Evolutionary conservation across 2,113 vertebrate genomes (phyloP).

Genomic region (Paramormyrops kingsleyae): DNA sequence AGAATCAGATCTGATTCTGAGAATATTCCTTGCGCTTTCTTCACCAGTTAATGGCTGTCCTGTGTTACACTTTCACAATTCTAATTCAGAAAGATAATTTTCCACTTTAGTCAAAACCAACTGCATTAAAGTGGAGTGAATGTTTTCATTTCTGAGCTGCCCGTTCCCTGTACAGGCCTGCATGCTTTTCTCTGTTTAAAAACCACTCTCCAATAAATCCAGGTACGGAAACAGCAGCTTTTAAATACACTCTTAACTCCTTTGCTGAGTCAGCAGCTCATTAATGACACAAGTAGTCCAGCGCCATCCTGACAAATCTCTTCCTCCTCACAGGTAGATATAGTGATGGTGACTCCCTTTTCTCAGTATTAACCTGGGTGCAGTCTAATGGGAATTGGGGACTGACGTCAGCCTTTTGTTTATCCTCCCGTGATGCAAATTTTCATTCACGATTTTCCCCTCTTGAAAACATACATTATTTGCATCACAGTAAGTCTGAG

Average conservation of each 20-base stretch:
- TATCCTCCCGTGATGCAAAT: neutral
- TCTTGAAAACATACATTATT: neutral
- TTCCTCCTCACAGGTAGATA: slow-evolving; percentile 51
- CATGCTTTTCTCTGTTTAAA: neutral
- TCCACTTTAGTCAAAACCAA: neutral
- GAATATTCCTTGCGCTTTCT: neutral
- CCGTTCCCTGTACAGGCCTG: neutral
- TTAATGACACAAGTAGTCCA: slow-evolving; percentile 14
- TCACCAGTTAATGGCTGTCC: neutral
- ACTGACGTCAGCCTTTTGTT: slow-evolving; percentile 19
- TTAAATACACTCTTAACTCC: neutral
- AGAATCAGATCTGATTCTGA: neutral
- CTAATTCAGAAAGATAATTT: neutral
- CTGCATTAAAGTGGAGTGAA: neutral
- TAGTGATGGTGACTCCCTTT: slow-evolving; percentile 44
- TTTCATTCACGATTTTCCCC: neutral
- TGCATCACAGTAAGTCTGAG: neutral
- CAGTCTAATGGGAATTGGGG: slow-evolving; percentile 50
- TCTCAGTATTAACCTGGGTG: slow-evolving; percentile 28
- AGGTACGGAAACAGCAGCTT: neutral
- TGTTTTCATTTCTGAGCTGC: neutral
- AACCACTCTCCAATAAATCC: neutral
- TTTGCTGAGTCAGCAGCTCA: slow-evolving; percentile 40
- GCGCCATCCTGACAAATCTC: slow-evolving; percentile 23
- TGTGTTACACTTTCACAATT: neutral